A percentile compares a stretch with the other conserved stretches of the same genome.
These are phyloP conservation scores for Corbicula japonica DNA, from an alignment of 2,888 invertebrate species.

Conservation along the genomic window DNA sequence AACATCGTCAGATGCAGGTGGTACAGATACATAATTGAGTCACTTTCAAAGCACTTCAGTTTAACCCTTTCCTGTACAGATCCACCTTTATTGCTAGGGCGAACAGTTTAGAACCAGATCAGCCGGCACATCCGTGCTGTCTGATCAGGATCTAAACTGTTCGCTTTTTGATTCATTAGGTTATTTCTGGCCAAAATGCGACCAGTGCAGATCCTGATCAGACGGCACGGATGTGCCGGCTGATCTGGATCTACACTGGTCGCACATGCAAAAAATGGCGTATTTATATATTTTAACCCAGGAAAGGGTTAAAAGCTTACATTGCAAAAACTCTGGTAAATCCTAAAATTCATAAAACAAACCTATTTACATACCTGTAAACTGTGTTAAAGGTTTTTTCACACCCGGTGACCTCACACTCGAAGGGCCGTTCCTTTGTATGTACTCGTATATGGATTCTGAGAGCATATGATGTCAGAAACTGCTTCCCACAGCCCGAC, in stretches of 20 bases:
- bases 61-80: no score
- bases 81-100: no score
- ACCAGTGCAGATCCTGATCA: no score
- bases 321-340: neutral
- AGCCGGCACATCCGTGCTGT: no score
- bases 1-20: no score
- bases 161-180: no score
- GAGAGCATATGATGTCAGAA: constrained; percentile 97
- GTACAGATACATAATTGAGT: no score
- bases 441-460: constrained; percentile 98
- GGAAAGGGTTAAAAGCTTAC: neutral
- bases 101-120: no score
- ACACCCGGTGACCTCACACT: constrained; percentile 93
- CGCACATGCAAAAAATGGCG: neutral
- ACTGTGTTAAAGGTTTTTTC: constrained; percentile 97
- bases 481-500: constrained; percentile 95
- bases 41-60: no score
- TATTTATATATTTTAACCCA: neutral
- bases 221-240: no score
- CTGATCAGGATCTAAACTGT: no score
- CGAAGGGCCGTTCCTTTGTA: constrained; percentile 96
- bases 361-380: constrained; percentile 90
- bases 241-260: neutral
- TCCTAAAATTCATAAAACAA: neutral
- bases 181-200: no score